Base-by-base conservation (phyloP, 1,140 invertebrate genomes). In the Brachionus asplanchnoidis region DNA sequence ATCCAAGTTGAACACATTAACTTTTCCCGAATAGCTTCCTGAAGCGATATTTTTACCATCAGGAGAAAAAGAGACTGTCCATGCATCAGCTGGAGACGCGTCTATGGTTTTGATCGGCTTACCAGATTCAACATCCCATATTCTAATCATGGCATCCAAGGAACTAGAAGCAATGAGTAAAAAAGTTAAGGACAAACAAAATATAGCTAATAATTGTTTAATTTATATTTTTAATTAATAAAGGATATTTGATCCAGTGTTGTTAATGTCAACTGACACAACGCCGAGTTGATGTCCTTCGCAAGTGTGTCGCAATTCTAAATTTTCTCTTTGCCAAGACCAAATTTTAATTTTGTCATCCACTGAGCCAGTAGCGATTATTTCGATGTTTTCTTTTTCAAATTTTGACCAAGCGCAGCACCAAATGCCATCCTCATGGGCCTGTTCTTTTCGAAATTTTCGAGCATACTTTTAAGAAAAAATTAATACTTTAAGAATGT, bases 11-110 rank as follows among this genome's bases (percentile, higher is more conserved):
- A 96, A 97, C 87, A 97, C 92, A 86, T 97, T 94, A 85, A 99
- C 95, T 92, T 97, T 98, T n/a, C 95, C 95, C 85, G 75, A 88
- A 90, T 97, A 95, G 87, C 94, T 95, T 0, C 97, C 96, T 53
- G 96, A 95, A 11, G 97, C 95, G 23, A 99, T 92, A 90, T 93
- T 94, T 88, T 95, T 94, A 85, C 95, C 94, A 90, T 98, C 96
- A 0, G 96, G 95, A 17, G 96, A 97, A 89, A 98, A 98, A 32
- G 93, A 94, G 9, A 98, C 92, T 0, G 95, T 97, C 96, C 97
- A 98, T 50, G 96, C 93, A 91, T 98, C 96, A 14, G 95, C 93
- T 89, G 95, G 94, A 0, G 95, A 95, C 53, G 95, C 94, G 87
- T 97, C 95, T 86, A 98, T 94, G 86, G 92, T 93, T 85, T 94